phyloP scores from a whole-genome alignment of 2,888 invertebrate genomes.

The Agonopterix subpropinquella region DNA sequence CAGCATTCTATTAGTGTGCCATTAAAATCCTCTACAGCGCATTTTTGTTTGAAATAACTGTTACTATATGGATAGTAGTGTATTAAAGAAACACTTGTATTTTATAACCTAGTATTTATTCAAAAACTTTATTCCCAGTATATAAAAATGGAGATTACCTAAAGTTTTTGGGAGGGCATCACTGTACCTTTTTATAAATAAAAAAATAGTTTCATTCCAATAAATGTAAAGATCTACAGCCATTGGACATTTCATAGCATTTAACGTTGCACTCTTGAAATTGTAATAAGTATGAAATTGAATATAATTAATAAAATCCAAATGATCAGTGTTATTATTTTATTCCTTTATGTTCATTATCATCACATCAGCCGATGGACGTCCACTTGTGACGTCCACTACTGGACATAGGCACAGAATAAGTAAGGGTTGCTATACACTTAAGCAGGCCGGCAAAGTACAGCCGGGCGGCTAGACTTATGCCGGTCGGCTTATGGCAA shows the following conservation, averaged over 20 bases:
- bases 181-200: not conserved
- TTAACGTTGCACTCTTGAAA: constrained; percentile 22
- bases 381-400: too few species aligned
- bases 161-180: not conserved
- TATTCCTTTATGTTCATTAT: too few species aligned
- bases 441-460: too few species aligned
- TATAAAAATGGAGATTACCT: not conserved
- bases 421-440: too few species aligned
- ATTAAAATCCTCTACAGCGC: too few species aligned
- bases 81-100: constrained; percentile 11
- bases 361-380: too few species aligned
- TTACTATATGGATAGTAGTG: too few species aligned
- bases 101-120: constrained; percentile 38
- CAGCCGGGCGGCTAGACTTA: too few species aligned
- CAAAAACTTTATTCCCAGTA: constrained; percentile 8
- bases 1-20: too few species aligned
- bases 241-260: constrained; percentile 15
- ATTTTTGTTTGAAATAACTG: too few species aligned
- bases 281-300: constrained; percentile 22
- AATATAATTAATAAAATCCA: constrained; percentile 17
- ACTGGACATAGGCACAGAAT: too few species aligned
- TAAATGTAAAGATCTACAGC: constrained; percentile 1
- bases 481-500: too few species aligned
- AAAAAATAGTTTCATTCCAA: constrained; percentile 9
- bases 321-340: not conserved